These are phyloP conservation scores for Amblyornis subalaris DNA, from an alignment of 2,113 vertebrate genomes.

Conservation along the genomic window DNA sequence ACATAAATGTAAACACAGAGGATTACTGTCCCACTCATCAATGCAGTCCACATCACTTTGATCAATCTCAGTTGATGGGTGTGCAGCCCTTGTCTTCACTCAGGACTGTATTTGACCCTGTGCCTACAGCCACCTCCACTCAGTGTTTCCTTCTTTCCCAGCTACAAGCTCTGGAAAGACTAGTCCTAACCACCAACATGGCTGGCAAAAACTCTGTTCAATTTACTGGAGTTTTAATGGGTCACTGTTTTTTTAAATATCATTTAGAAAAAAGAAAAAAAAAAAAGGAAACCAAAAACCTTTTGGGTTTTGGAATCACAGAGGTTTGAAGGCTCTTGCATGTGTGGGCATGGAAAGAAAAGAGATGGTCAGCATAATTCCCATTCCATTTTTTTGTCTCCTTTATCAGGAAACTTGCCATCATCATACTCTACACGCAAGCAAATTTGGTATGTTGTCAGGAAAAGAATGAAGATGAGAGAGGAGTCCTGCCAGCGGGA, in stretches of 20 bases:
- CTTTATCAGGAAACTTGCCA: background rate
- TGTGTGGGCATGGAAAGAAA: background rate
- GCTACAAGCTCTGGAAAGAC: background rate
- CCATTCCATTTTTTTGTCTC: background rate
- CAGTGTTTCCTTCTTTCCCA: background rate
- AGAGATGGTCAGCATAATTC: background rate
- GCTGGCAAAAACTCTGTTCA: background rate
- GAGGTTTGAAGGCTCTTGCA: background rate
- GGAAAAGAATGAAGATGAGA: constrained; percentile 7
- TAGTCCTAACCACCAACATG: background rate
- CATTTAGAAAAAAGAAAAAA: background rate
- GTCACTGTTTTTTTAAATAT: background rate
- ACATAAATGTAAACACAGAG: background rate
- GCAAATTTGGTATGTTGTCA: background rate
- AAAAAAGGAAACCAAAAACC: background rate
- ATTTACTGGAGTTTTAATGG: background rate
- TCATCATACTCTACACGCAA: background rate
- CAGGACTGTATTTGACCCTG: background rate
- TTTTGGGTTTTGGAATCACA: background rate
- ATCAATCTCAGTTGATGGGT: background rate
- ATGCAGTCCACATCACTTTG: background rate
- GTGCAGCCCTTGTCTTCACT: background rate
- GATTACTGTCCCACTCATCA: background rate
- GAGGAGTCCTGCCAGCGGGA: background rate
- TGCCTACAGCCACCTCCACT: background rate